Percentiles rank a stretch among this genome's conserved stretches.
These are phyloP conservation scores for Sesamia inferens DNA, from an alignment of 2,888 invertebrate species.

Conservation along the genomic window DNA sequence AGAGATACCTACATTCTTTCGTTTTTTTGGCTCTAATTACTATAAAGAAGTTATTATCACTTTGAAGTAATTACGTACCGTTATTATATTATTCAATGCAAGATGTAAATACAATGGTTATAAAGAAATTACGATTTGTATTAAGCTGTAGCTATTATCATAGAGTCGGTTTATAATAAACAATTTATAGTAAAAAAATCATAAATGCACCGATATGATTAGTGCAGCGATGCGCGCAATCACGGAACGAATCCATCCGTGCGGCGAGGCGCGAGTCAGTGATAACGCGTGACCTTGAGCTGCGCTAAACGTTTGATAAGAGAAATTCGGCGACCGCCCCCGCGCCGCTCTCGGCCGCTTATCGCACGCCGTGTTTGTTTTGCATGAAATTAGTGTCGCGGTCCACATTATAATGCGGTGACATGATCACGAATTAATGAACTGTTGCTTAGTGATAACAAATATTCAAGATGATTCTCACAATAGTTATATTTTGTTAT, in stretches of 20 bases:
- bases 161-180: slow-evolving; percentile 1
- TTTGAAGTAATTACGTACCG: background rate
- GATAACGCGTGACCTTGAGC: slow-evolving; percentile 87
- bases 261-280: slow-evolving; percentile 76
- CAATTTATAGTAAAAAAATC: slow-evolving; percentile 45
- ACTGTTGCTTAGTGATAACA: slow-evolving; percentile 70
- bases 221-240: slow-evolving; percentile 81
- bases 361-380: slow-evolving; percentile 84
- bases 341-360: slow-evolving; percentile 75
- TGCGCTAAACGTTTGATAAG: slow-evolving; percentile 85
- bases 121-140: background rate
- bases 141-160: background rate
- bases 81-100: background rate
- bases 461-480: slow-evolving; percentile 43
- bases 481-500: background rate
- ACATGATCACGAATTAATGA: slow-evolving; percentile 81
- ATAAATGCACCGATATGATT: slow-evolving; percentile 64
- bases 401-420: slow-evolving; percentile 76
- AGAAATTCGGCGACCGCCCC: slow-evolving; percentile 81
- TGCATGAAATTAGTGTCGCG: slow-evolving; percentile 84
- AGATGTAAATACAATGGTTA: background rate
- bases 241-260: slow-evolving; percentile 81
- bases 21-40: background rate
- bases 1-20: background rate
- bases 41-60: background rate